Conservation (phyloP, 2,113 vertebrate species). For the Microcebus lehilahytsara region DNA sequence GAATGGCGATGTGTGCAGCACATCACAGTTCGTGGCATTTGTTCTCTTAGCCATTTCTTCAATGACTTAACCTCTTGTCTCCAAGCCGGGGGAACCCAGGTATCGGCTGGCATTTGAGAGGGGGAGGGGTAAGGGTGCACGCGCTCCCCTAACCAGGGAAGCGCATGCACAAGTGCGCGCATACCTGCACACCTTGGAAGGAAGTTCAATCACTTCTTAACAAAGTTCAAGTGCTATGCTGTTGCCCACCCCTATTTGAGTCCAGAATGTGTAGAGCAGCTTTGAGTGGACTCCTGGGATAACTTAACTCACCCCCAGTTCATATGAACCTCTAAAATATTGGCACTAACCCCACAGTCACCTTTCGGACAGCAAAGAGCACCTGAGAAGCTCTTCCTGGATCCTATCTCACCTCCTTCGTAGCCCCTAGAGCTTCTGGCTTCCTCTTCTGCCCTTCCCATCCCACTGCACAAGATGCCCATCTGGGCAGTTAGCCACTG, state of each 20-base stretch:
- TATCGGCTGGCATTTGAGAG: not conserved
- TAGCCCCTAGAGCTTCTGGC: not conserved
- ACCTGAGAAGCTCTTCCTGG: not conserved
- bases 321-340: not conserved
- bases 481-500: not conserved
- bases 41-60: not conserved
- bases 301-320: not conserved
- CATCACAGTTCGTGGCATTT: not conserved
- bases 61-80: not conserved
- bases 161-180: accelerated
- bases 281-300: not conserved
- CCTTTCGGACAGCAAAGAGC: not conserved
- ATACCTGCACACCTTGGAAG: not conserved
- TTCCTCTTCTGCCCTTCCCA: not conserved
- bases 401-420: not conserved
- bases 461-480: not conserved
- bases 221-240: not conserved
- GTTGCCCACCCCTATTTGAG: not conserved
- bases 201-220: not conserved
- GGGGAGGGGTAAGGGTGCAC: accelerated
- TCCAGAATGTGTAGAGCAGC: not conserved
- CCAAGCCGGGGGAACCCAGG: not conserved
- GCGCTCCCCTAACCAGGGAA: not conserved
- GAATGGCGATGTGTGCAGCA: not conserved
- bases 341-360: not conserved